Evolutionary conservation across 2,888 invertebrate genomes (phyloP).

Genomic region (Limnephilus auricula): DNA sequence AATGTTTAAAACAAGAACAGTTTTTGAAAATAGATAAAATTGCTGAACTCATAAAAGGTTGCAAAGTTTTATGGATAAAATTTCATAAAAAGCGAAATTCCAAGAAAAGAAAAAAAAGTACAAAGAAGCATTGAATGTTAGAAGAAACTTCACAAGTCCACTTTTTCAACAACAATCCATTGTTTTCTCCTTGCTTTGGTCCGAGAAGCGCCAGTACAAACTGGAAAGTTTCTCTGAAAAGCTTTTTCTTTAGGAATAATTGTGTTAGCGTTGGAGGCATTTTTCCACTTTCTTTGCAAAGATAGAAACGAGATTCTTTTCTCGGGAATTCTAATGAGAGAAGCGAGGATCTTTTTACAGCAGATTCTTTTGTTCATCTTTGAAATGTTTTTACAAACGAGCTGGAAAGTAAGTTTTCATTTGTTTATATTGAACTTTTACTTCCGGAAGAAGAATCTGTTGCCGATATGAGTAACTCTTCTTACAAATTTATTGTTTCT

Average conservation of each 20-base stretch:
- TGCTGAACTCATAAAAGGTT: neutral
- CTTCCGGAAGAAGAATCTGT: neutral
- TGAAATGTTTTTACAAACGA: neutral
- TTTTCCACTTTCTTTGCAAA: constrained; percentile 27
- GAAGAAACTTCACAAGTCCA: constrained; percentile 33
- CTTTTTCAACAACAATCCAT: constrained; percentile 30
- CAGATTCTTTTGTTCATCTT: constrained; percentile 28
- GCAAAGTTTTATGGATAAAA: neutral
- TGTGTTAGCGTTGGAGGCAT: constrained; percentile 35
- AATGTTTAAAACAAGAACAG: neutral
- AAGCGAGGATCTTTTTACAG: neutral
- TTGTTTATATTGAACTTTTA: neutral
- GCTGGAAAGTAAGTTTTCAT: neutral
- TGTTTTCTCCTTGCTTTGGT: constrained; percentile 21
- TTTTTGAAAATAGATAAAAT: neutral
- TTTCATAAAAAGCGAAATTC: neutral
- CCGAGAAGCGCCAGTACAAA: neutral
- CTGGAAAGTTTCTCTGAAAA: constrained; percentile 5
- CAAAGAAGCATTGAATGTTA: constrained; percentile 11
- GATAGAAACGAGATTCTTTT: constrained; percentile 31
- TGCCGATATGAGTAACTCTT: no score
- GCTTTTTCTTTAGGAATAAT: constrained; percentile 7
- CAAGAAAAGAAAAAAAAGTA: constrained; percentile 17
- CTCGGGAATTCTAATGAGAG: neutral
- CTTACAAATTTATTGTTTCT: no score